phyloP scores from a whole-genome alignment of 2,113 vertebrate species.

The Perca fluviatilis region DNA sequence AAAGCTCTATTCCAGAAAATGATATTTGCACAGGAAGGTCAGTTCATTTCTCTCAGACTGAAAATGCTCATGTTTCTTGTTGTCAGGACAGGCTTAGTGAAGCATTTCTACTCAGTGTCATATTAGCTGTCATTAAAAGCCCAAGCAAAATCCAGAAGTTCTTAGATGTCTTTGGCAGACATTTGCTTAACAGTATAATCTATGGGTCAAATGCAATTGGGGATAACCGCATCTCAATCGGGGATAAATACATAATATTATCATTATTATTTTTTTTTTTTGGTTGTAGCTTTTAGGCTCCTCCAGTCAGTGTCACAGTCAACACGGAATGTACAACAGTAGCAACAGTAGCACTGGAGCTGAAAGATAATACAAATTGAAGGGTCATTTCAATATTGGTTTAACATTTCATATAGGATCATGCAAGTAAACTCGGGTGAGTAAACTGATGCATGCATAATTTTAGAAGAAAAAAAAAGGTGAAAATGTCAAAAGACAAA shows the following conservation, averaged over 20 bases:
- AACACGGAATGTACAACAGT: background rate
- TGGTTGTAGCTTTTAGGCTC: background rate
- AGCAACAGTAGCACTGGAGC: background rate
- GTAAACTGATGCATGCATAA: background rate
- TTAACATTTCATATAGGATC: background rate
- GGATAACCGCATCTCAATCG: background rate
- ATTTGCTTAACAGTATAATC: background rate
- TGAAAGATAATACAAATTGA: constrained; percentile 14
- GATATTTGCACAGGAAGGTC: constrained; percentile 58
- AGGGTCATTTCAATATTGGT: constrained; percentile 8
- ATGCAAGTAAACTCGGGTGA: background rate
- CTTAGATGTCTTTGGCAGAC: background rate
- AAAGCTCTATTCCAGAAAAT: constrained; percentile 43
- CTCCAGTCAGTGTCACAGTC: background rate
- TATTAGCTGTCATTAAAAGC: background rate
- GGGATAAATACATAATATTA: background rate
- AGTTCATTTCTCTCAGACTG: constrained; percentile 1
- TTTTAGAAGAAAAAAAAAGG: constrained; percentile 36
- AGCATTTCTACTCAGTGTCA: background rate
- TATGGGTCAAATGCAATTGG: background rate
- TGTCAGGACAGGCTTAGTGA: background rate
- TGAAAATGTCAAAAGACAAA: constrained; percentile 6
- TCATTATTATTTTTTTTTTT: background rate
- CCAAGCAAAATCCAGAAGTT: background rate
- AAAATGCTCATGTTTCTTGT: constrained; percentile 15